Conservation (phyloP, 2,113 vertebrate species). For the Pangasianodon hypophthalmus region DNA sequence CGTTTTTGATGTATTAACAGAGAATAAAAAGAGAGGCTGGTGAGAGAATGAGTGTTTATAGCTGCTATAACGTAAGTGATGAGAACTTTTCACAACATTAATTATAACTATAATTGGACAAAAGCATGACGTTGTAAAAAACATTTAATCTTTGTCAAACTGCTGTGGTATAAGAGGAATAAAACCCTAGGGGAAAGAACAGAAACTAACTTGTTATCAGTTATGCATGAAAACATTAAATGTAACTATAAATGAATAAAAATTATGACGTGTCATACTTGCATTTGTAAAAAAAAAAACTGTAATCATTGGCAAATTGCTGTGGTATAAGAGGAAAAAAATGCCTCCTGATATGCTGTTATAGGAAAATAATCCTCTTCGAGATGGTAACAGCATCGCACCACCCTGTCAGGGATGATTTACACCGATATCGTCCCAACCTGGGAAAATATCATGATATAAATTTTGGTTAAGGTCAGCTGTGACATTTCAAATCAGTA, state of each 20-base stretch:
- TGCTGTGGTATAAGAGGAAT: no score
- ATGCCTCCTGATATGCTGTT: neutral
- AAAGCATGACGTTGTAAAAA: neutral
- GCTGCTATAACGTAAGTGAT: neutral
- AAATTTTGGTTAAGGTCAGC: conserved; percentile 23
- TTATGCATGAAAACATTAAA: neutral
- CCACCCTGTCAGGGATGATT: neutral
- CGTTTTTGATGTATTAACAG: no score
- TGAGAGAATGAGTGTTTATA: neutral
- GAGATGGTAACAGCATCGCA: neutral
- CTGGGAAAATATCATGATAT: conserved; percentile 9
- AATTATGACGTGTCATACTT: neutral
- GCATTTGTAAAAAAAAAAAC: neutral
- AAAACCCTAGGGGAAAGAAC: no score
- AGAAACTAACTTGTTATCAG: no score
- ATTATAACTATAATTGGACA: neutral
- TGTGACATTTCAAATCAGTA: conserved; percentile 11
- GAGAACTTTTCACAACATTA: neutral
- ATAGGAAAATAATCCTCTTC: neutral
- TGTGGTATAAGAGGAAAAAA: neutral
- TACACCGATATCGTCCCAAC: neutral
- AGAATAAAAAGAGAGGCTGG: neutral
- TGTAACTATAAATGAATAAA: neutral
- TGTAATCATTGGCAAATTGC: neutral
- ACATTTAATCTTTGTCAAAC: no score